A percentile compares a stretch with the other conserved stretches of the same genome.
phyloP scores from a whole-genome alignment of 2,797 vertebrate species.

The Bradypus variegatus region DNA sequence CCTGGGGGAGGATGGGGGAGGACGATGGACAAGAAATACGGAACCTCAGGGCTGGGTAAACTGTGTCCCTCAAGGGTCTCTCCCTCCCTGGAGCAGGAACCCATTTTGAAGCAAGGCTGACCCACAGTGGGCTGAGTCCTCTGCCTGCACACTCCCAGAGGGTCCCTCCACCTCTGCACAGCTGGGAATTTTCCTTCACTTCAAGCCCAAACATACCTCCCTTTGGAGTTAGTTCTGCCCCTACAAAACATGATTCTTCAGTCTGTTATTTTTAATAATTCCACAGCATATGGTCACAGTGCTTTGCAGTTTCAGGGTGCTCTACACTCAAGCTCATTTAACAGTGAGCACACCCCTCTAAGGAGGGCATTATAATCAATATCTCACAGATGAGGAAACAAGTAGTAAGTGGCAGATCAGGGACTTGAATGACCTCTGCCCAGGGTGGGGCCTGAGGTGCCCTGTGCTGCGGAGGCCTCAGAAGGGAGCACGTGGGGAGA shows the following conservation, averaged over 20 bases:
- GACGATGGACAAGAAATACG: background rate
- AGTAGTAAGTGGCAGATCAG: background rate
- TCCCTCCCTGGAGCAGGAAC: background rate
- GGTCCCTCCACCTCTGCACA: background rate
- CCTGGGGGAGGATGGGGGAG: background rate
- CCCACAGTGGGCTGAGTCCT: background rate
- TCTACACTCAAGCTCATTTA: background rate
- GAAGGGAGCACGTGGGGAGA: background rate
- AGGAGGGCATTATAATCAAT: background rate
- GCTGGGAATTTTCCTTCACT: background rate
- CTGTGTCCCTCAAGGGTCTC: background rate
- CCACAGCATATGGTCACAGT: background rate
- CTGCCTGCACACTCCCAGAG: background rate
- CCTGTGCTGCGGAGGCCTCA: background rate
- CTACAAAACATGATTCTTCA: background rate
- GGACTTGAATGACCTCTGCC: background rate
- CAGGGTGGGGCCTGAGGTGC: background rate
- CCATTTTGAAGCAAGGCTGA: background rate
- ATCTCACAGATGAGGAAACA: background rate
- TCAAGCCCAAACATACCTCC: background rate
- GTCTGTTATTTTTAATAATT: background rate
- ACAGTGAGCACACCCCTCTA: background rate
- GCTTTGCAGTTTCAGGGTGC: background rate
- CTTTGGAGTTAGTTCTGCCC: background rate
- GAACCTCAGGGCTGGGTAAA: background rate